phyloP scores from a whole-genome alignment of 2,888 invertebrate genomes.

The Doris montereyensis region DNA sequence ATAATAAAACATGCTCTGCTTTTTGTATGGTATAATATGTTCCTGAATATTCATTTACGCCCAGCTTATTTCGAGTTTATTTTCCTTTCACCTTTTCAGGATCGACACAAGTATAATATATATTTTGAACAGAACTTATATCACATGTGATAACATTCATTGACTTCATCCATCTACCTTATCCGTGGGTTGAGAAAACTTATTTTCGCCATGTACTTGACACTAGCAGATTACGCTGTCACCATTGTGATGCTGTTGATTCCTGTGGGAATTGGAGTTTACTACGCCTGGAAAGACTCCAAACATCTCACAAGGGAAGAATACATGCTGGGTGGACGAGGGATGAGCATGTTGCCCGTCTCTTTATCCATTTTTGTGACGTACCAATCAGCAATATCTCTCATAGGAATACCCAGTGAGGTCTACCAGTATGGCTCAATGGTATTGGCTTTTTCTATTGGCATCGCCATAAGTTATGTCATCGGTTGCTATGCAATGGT shows the following conservation, averaged over 20 bases:
- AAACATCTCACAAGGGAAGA: slow-evolving; percentile 40
- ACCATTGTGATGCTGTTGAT: slow-evolving; percentile 27
- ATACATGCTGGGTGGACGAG: slow-evolving; percentile 54
- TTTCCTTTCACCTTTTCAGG: too few species aligned
- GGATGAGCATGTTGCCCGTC: slow-evolving; percentile 52
- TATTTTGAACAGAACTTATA: too few species aligned
- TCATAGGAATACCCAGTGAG: slow-evolving; percentile 54
- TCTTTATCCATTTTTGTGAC: slow-evolving; percentile 57
- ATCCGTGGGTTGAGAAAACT: too few species aligned
- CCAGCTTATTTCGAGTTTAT: too few species aligned
- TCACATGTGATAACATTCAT: too few species aligned
- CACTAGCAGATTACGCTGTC: slow-evolving; percentile 39
- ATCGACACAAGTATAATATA: too few species aligned
- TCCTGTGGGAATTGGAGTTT: slow-evolving; percentile 42
- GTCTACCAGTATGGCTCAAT: slow-evolving; percentile 51
- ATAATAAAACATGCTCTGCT: too few species aligned
- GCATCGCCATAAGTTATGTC: slow-evolving; percentile 44
- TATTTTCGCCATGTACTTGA: too few species aligned
- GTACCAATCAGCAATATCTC: slow-evolving; percentile 54
- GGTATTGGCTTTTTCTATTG: slow-evolving; percentile 42
- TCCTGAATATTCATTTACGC: too few species aligned
- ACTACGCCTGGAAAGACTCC: slow-evolving; percentile 36
- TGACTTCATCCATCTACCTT: too few species aligned
- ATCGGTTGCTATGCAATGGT: slow-evolving; percentile 47
- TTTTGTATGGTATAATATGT: too few species aligned